Percentiles rank a stretch among this genome's conserved stretches.
Conservation (phyloP, 2,888 invertebrate genomes). For the Chydorus sphaericus region DNA sequence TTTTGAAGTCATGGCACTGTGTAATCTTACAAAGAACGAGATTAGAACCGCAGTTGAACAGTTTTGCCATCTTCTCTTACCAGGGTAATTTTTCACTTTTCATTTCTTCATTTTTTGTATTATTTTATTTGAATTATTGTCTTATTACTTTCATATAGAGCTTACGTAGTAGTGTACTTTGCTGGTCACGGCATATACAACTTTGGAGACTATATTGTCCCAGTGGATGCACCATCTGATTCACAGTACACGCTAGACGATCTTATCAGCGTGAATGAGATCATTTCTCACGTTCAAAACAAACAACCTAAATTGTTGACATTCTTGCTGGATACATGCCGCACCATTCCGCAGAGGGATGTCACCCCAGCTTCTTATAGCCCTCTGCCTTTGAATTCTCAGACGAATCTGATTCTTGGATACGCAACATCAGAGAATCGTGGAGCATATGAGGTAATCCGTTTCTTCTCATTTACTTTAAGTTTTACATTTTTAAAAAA, state of each 20-base stretch:
- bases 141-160: constrained; percentile 1
- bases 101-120: constrained; percentile 11
- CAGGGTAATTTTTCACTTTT: constrained; percentile 29
- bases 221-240: constrained; percentile 32
- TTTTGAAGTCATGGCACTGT: constrained; percentile 27
- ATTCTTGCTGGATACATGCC: constrained; percentile 41
- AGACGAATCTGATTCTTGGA: constrained; percentile 1
- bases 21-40: constrained; percentile 26
- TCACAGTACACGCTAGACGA: constrained; percentile 1
- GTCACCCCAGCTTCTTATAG: background rate
- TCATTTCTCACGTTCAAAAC: constrained; percentile 23
- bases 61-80: constrained; percentile 24
- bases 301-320: constrained; percentile 35
- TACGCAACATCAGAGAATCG: constrained; percentile 8
- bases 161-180: constrained; percentile 36
- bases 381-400: background rate
- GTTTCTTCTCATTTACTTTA: background rate
- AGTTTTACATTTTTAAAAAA: background rate
- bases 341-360: constrained; percentile 28
- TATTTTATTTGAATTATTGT: background rate
- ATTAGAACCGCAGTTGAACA: constrained; percentile 26
- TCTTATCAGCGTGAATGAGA: constrained; percentile 11
- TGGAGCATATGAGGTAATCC: background rate
- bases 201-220: constrained; percentile 36
- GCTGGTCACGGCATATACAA: constrained; percentile 38